Conservation (phyloP, 64 coral and sea anemone genomes). For the Catalaphyllia jardinei region DNA sequence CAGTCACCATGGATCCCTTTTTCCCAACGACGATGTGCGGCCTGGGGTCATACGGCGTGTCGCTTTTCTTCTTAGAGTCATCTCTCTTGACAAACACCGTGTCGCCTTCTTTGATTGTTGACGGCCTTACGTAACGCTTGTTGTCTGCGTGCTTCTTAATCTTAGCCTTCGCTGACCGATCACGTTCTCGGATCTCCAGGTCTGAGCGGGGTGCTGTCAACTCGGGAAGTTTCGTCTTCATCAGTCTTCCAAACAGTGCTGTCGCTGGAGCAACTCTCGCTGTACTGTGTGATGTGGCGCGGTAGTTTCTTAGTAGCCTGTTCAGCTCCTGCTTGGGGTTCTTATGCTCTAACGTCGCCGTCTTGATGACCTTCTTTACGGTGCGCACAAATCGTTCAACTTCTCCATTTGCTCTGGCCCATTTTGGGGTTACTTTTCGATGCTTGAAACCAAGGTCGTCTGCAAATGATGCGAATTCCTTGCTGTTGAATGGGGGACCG, state of each 20-base stretch:
- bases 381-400: too few species aligned
- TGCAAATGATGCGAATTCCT: too few species aligned
- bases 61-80: slow-evolving; percentile 39
- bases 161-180: slow-evolving; percentile 31
- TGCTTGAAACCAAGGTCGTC: too few species aligned
- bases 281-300: slow-evolving; percentile 28
- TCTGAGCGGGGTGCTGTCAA: neutral
- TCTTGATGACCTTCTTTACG: slow-evolving; percentile 16
- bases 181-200: slow-evolving; percentile 5
- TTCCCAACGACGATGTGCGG: slow-evolving; percentile 1
- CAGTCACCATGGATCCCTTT: slow-evolving; percentile 46
- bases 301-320: slow-evolving; percentile 52
- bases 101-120: slow-evolving; percentile 36
- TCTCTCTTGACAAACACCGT: slow-evolving; percentile 55
- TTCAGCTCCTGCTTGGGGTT: slow-evolving; percentile 15
- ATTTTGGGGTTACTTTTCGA: too few species aligned
- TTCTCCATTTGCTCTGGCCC: too few species aligned
- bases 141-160: slow-evolving; percentile 57
- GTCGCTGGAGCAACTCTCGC: slow-evolving; percentile 35
- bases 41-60: neutral
- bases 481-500: too few species aligned
- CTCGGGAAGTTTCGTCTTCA: slow-evolving; percentile 32
- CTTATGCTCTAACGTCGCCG: slow-evolving; percentile 23
- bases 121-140: slow-evolving; percentile 22
- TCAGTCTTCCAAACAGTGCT: slow-evolving; percentile 35